Conservation (phyloP, 2,888 invertebrate genomes). For the Lepidochrysops patricia region DNA sequence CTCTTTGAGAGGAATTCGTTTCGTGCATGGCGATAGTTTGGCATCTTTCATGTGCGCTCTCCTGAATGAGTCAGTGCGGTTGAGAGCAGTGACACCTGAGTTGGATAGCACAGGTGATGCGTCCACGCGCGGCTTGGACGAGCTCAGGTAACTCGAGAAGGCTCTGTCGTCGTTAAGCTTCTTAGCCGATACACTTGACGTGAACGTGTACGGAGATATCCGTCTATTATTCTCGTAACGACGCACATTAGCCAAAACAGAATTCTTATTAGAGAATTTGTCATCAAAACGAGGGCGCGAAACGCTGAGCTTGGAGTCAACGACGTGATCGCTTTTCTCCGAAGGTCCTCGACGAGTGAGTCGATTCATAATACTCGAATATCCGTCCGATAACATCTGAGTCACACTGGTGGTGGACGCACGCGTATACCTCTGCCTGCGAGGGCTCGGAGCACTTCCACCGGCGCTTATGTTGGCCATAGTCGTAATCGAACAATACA, state of each 20-base stretch:
- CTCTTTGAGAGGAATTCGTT: conserved; percentile 64
- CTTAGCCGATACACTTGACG: conserved; percentile 42
- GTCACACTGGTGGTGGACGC: conserved; percentile 87
- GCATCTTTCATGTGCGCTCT: conserved; percentile 60
- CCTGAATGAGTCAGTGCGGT: conserved; percentile 66
- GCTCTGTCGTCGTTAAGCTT: conserved; percentile 57
- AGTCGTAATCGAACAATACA: conserved; percentile 30
- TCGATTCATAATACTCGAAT: conserved; percentile 87
- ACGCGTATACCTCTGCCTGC: conserved; percentile 83
- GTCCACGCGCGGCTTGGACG: conserved; percentile 50
- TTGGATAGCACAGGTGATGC: conserved; percentile 58
- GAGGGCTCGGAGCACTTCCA: conserved; percentile 63
- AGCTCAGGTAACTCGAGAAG: conserved; percentile 57
- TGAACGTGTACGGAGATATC: conserved; percentile 55
- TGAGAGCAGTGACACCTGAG: conserved; percentile 51
- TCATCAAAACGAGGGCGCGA: conserved; percentile 59
- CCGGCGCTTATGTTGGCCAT: conserved; percentile 57
- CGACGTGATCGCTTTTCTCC: conserved; percentile 72
- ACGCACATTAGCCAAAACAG: conserved; percentile 50
- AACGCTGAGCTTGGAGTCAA: conserved; percentile 46
- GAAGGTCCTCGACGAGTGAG: conserved; percentile 87
- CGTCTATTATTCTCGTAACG: conserved; percentile 62
- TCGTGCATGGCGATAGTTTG: conserved; percentile 59
- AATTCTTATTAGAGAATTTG: conserved; percentile 51
- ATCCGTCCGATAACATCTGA: conserved; percentile 89